Evolutionary conservation across 2,113 vertebrate species (phyloP).

Genomic region (Channa argus): DNA sequence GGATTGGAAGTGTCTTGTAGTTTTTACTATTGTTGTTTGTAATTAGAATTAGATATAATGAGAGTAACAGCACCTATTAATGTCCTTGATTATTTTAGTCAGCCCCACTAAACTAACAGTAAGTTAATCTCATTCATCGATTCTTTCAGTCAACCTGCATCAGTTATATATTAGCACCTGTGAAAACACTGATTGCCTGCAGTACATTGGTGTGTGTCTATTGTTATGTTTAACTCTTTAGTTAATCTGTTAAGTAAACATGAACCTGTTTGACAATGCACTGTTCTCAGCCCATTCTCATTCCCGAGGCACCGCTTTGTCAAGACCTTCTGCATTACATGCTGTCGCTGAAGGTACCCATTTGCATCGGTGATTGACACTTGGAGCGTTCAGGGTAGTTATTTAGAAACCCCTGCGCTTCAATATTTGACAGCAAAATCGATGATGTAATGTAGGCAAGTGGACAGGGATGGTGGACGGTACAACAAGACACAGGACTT

Average conservation of each 20-base stretch:
- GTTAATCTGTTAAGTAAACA: slow-evolving; percentile 45
- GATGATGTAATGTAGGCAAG: no score
- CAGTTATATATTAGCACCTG: slow-evolving; percentile 46
- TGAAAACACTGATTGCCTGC: slow-evolving; percentile 31
- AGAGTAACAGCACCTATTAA: neutral
- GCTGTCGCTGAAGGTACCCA: no score
- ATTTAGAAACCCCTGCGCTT: no score
- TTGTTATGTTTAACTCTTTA: slow-evolving; percentile 18
- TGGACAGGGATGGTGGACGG: no score
- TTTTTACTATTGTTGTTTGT: neutral
- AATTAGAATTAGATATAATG: neutral
- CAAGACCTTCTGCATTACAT: no score
- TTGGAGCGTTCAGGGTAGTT: no score
- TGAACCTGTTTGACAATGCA: slow-evolving; percentile 24
- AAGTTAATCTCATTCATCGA: neutral
- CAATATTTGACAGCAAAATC: no score
- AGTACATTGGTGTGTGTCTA: slow-evolving; percentile 16
- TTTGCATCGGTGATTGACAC: no score
- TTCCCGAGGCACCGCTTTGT: no score
- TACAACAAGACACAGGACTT: no score
- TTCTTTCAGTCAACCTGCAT: slow-evolving; percentile 9
- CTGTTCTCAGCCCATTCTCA: neutral
- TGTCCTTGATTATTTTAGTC: neutral
- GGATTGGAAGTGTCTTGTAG: no score
- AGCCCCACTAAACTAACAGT: slow-evolving; percentile 6